A percentile compares a stretch with the other conserved stretches of the same genome.
Evolutionary conservation across 2,113 vertebrate genomes (phyloP).

Genomic region (Xenus cinereus): DNA sequence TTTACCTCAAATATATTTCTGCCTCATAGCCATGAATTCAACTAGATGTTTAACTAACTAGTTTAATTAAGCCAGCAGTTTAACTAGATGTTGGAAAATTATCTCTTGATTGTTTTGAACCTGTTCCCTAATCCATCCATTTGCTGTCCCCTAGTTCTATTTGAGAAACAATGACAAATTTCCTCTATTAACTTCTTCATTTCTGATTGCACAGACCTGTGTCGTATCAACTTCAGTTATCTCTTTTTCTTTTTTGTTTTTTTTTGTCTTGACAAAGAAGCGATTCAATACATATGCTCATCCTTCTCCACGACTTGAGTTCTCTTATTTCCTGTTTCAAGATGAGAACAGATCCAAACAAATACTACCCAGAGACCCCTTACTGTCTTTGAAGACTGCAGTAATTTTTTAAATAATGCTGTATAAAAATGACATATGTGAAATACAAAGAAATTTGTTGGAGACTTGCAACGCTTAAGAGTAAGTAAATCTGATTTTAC

Average conservation of each 20-base stretch:
- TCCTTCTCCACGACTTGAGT: not conserved
- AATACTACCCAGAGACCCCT: constrained; percentile 22
- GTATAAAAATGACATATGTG: constrained; percentile 12
- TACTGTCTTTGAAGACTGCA: constrained; percentile 9
- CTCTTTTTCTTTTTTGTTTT: not conserved
- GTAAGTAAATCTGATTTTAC: constrained; percentile 33
- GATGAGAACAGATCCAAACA: constrained; percentile 7
- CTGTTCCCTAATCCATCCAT: not conserved
- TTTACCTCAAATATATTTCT: not conserved
- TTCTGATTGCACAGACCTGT: not conserved
- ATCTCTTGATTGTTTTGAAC: not conserved
- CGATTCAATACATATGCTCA: not conserved
- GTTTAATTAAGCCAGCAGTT: not conserved
- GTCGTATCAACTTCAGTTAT: not conserved
- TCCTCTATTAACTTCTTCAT: not conserved
- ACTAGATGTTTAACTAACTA: not conserved
- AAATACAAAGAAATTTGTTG: constrained; percentile 13
- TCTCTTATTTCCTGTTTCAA: constrained; percentile 31
- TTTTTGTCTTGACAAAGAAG: not conserved
- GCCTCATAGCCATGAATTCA: not conserved
- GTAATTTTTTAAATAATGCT: not conserved
- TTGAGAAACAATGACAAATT: not conserved
- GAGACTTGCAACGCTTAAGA: not conserved
- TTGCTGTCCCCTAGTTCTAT: not conserved
- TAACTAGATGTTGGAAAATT: not conserved